These are phyloP conservation scores for Triplophysa tibetana DNA, from an alignment of 2,113 vertebrate genomes.

Conservation along the genomic window DNA sequence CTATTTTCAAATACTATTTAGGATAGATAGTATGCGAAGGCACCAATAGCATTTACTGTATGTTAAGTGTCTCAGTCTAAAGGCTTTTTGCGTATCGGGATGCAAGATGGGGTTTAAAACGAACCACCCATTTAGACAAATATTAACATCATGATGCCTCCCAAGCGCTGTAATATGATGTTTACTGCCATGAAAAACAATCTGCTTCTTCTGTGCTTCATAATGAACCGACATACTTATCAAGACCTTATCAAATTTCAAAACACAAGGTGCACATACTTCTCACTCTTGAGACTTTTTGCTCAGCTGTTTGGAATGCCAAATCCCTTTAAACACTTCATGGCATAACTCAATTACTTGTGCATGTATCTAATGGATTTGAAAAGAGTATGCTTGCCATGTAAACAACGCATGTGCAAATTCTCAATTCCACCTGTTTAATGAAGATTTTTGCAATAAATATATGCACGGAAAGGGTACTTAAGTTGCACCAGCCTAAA, in stretches of 20 bases:
- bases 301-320: slow-evolving; percentile 8
- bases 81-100: too few species aligned
- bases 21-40: too few species aligned
- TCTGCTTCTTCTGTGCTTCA: neutral
- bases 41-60: too few species aligned
- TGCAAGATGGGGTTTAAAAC: neutral
- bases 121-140: neutral
- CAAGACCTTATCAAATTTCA: slow-evolving; percentile 7
- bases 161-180: neutral
- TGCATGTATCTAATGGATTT: neutral
- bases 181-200: neutral
- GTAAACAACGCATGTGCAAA: neutral
- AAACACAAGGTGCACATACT: slow-evolving; percentile 11
- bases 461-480: neutral
- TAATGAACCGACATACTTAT: neutral
- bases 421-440: too few species aligned
- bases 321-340: neutral
- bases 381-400: neutral
- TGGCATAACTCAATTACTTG: slow-evolving; percentile 26
- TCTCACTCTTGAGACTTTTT: neutral
- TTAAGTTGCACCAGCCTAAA: too few species aligned
- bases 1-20: too few species aligned
- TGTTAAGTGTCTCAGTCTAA: too few species aligned
- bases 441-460: neutral
- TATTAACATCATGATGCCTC: too few species aligned